Evolutionary conservation across 2,113 vertebrate species (phyloP).

Genomic region (Antechinus flavipes): DNA sequence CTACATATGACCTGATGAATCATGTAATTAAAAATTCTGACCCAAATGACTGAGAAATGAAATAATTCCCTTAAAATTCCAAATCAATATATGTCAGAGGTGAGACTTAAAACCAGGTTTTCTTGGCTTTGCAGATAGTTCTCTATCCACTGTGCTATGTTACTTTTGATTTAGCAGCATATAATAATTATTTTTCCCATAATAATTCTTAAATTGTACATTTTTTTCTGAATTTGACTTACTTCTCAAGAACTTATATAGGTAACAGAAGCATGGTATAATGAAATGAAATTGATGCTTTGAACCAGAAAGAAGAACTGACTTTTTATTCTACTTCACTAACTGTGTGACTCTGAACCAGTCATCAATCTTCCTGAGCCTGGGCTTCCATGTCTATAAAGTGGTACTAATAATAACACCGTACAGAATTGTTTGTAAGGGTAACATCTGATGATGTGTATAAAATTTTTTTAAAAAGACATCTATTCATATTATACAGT

Average conservation of each 20-base stretch:
- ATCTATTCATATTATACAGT: not conserved
- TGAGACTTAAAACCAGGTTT: not conserved
- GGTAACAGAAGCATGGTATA: rapidly evolving
- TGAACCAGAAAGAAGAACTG: not conserved
- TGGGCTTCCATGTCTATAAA: not conserved
- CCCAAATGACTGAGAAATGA: not conserved
- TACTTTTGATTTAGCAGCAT: not conserved
- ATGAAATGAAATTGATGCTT: not conserved
- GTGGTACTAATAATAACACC: not conserved
- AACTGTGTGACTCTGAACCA: not conserved
- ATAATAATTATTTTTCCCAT: not conserved
- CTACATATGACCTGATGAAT: no score
- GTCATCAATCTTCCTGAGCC: not conserved
- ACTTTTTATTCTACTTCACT: not conserved
- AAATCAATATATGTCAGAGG: not conserved
- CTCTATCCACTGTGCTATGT: not conserved
- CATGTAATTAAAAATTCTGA: not conserved
- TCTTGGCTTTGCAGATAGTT: not conserved
- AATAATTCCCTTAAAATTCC: not conserved
- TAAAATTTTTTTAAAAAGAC: not conserved
- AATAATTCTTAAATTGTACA: not conserved
- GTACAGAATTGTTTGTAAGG: not conserved
- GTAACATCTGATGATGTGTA: not conserved
- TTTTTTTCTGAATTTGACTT: not conserved
- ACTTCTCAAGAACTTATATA: not conserved